These are phyloP conservation scores for Pelmatolapia mariae DNA, from an alignment of 2,113 vertebrate genomes.

Conservation along the genomic window DNA sequence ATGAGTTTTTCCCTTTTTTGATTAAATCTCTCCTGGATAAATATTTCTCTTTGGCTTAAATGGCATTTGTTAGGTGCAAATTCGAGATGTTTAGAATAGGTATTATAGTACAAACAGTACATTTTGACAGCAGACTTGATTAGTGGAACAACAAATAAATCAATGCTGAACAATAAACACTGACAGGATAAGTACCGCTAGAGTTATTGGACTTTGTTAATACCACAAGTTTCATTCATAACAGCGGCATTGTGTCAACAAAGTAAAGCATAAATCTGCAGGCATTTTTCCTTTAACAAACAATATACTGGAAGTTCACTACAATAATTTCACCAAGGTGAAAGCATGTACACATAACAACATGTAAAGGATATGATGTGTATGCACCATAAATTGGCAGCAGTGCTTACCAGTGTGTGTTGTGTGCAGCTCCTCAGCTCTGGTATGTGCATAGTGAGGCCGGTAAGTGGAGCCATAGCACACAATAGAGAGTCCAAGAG, in stretches of 20 bases:
- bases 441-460: slow-evolving; percentile 87
- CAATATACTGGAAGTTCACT: not conserved
- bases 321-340: not conserved
- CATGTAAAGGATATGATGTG: not conserved
- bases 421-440: slow-evolving; percentile 87
- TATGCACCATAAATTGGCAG: not conserved
- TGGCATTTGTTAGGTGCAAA: not conserved
- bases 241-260: not conserved
- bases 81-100: not conserved
- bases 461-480: slow-evolving; percentile 84
- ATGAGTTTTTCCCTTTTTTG: not conserved
- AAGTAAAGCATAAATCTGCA: not conserved
- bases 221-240: not conserved
- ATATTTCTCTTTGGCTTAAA: not conserved
- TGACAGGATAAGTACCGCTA: not conserved
- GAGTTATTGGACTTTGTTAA: not conserved
- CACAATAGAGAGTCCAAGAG: slow-evolving; percentile 93
- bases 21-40: not conserved
- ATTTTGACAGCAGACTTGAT: not conserved
- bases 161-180: not conserved
- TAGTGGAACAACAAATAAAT: not conserved
- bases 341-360: not conserved
- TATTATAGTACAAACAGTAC: not conserved
- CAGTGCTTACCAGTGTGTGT: slow-evolving; percentile 83
- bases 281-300: not conserved